phyloP scores from a whole-genome alignment of 2,113 vertebrate genomes.

The Condylura cristata region DNA sequence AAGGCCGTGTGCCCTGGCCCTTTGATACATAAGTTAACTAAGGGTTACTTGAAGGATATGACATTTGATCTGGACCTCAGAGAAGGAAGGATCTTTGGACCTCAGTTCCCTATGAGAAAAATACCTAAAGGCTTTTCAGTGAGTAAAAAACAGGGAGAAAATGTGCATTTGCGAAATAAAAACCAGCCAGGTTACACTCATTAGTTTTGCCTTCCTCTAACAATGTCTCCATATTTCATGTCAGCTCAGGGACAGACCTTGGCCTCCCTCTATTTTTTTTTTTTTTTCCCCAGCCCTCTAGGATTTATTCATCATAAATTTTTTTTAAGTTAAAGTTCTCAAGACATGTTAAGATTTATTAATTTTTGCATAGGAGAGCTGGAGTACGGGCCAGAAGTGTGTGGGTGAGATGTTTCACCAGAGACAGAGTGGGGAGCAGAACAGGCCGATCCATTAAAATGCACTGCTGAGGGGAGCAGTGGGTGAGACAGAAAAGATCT shows the following conservation, averaged over 20 bases:
- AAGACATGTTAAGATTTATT: neutral
- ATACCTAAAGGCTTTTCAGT: neutral
- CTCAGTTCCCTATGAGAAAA: neutral
- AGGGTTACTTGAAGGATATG: neutral
- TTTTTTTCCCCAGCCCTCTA: neutral
- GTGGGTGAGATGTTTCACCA: no score
- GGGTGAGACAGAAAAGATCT: no score
- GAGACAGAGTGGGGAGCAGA: no score
- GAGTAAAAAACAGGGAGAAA: neutral
- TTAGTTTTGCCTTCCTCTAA: neutral
- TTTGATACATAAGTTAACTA: neutral
- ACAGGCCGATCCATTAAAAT: no score
- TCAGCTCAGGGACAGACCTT: neutral
- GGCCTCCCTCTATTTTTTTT: neutral
- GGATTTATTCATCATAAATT: neutral
- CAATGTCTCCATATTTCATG: neutral
- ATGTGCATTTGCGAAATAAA: neutral
- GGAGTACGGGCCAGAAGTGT: no score
- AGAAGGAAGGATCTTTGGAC: neutral
- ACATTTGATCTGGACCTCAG: neutral
- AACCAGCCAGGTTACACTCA: neutral
- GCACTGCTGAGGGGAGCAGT: no score
- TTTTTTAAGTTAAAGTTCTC: neutral
- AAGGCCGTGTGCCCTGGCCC: fast-evolving
- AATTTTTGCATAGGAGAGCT: no score